Evolutionary conservation across 2,888 invertebrate species (phyloP).

Genomic region (Hypomecis atomaria): DNA sequence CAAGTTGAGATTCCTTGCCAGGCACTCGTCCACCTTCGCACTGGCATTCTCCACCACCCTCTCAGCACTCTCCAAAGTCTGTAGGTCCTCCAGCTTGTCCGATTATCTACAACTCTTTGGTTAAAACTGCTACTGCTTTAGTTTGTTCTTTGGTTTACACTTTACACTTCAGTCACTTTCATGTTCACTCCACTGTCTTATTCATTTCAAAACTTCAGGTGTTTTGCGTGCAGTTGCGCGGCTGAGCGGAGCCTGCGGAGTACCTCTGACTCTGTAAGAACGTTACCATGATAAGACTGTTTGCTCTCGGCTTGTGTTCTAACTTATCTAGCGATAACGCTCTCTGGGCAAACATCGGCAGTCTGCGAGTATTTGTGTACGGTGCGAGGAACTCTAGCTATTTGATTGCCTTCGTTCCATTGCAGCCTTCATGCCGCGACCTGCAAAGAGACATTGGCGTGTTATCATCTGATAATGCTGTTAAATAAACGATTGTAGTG

Average conservation of each 20-base stretch:
- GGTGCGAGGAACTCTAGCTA: conserved; percentile 73
- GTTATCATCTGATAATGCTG: conserved; percentile 56
- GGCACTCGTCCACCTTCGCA: conserved; percentile 66
- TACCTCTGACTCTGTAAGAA: conserved; percentile 68
- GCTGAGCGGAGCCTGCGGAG: conserved; percentile 66
- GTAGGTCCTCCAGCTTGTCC: conserved; percentile 81
- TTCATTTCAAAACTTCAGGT: conserved; percentile 59
- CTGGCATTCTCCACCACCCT: conserved; percentile 70
- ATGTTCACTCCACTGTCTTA: conserved; percentile 54
- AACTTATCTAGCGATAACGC: conserved; percentile 83
- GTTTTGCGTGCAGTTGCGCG: conserved; percentile 58
- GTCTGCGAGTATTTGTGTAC: conserved; percentile 79
- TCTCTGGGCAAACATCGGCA: conserved; percentile 77
- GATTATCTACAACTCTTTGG: conserved; percentile 48
- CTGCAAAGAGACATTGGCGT: conserved; percentile 68
- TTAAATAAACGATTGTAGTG: conserved; percentile 43
- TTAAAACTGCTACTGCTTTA: conserved; percentile 57
- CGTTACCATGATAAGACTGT: conserved; percentile 81
- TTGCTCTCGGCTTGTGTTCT: conserved; percentile 79
- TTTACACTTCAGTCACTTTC: conserved; percentile 49
- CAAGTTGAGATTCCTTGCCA: conserved; percentile 62
- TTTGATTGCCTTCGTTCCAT: conserved; percentile 62
- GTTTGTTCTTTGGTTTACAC: conserved; percentile 62
- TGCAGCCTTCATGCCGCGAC: conserved; percentile 60
- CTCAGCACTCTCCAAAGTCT: conserved; percentile 68